These are phyloP conservation scores for Hippocampus guttulatus DNA, from an alignment of 2,113 vertebrate species.

Conservation along the genomic window DNA sequence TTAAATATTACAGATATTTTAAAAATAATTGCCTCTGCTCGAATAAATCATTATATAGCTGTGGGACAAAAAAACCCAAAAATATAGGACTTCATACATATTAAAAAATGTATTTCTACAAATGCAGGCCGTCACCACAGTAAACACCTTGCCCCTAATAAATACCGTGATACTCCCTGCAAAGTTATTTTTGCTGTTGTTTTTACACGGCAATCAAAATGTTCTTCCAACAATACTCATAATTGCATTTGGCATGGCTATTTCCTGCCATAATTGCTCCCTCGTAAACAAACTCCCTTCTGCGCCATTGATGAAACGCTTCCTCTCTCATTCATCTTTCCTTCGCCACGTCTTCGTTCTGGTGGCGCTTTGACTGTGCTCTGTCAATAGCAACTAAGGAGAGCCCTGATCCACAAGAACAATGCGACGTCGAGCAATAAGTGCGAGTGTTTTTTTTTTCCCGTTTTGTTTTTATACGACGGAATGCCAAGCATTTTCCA, in stretches of 20 bases:
- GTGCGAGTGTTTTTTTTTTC: slow-evolving; percentile 35
- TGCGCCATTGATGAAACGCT: slow-evolving; percentile 49
- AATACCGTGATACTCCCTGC: neutral
- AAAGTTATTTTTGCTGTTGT: neutral
- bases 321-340: slow-evolving; percentile 57
- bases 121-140: neutral
- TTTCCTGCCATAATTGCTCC: slow-evolving; percentile 36
- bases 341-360: slow-evolving; percentile 33
- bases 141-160: neutral
- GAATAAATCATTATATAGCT: neutral
- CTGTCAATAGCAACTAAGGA: slow-evolving; percentile 65
- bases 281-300: slow-evolving; percentile 27
- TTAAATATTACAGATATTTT: neutral
- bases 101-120: neutral
- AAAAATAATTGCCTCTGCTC: neutral
- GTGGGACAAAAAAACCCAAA: neutral
- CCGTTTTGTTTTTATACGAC: slow-evolving; percentile 12
- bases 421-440: slow-evolving; percentile 57
- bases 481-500: slow-evolving; percentile 30
- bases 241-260: slow-evolving; percentile 33
- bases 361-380: slow-evolving; percentile 59
- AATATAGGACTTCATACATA: neutral
- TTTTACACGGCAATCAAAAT: neutral
- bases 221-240: slow-evolving; percentile 15
- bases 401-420: slow-evolving; percentile 33